Percentiles rank a stretch among this genome's conserved stretches.
Evolutionary conservation across 2,888 invertebrate genomes (phyloP).

Genomic region (Stenoptilia bipunctidactyla): DNA sequence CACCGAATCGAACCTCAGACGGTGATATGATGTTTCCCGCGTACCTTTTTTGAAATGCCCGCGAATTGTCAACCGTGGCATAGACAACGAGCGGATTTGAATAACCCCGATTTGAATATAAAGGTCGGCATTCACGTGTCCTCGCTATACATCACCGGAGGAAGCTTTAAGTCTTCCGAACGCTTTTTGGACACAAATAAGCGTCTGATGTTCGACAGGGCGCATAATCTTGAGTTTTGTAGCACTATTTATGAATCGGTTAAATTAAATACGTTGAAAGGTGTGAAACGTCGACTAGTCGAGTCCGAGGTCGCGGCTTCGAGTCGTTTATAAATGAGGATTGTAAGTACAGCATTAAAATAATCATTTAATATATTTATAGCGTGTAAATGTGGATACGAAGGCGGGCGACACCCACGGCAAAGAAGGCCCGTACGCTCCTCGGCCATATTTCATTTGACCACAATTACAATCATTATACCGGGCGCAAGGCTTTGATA

Average conservation of each 20-base stretch:
- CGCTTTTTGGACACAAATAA: slow-evolving; percentile 69
- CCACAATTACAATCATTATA: slow-evolving; percentile 68
- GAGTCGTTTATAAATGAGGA: neutral
- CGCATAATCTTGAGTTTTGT: slow-evolving; percentile 34
- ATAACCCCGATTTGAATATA: slow-evolving; percentile 67
- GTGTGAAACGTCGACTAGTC: neutral
- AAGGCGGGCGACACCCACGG: slow-evolving; percentile 56
- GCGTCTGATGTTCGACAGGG: slow-evolving; percentile 55
- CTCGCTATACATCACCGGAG: slow-evolving; percentile 59
- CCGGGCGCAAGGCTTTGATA: slow-evolving; percentile 65
- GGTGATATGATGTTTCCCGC: slow-evolving; percentile 59
- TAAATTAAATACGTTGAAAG: slow-evolving; percentile 6
- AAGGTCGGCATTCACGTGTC: slow-evolving; percentile 62
- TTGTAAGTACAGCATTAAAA: slow-evolving; percentile 21
- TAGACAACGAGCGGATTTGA: slow-evolving; percentile 64
- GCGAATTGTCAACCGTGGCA: slow-evolving; percentile 62
- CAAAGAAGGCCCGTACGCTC: slow-evolving; percentile 19
- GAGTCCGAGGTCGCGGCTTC: neutral
- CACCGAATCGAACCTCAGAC: slow-evolving; percentile 22
- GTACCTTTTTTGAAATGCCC: slow-evolving; percentile 61
- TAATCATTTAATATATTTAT: slow-evolving; percentile 59
- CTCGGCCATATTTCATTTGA: slow-evolving; percentile 55
- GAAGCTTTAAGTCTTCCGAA: slow-evolving; percentile 64
- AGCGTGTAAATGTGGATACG: slow-evolving; percentile 61
- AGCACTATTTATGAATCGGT: neutral